Evolutionary conservation across 2,113 vertebrate genomes (phyloP).

Genomic region (Vimba vimba): DNA sequence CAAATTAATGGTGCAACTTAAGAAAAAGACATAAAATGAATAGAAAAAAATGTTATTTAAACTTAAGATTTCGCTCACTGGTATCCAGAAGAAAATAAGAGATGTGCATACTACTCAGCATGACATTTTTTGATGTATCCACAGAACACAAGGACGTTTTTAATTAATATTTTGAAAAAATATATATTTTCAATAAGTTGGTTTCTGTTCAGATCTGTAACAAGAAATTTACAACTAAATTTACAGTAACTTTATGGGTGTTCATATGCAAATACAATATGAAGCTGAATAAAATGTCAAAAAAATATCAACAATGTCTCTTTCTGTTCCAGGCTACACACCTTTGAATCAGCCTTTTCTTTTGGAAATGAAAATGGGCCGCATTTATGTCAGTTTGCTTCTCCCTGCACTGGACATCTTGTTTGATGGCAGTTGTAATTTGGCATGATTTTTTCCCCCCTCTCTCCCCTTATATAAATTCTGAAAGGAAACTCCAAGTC

Average conservation of each 20-base stretch:
- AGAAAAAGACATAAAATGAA: slow-evolving; percentile 39
- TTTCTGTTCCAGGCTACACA: not conserved
- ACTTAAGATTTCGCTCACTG: slow-evolving; percentile 43
- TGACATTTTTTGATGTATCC: not conserved
- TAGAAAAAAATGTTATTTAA: slow-evolving; percentile 12
- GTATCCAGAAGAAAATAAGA: not conserved
- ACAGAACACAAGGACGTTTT: not conserved
- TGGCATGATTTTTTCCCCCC: slow-evolving; percentile 1
- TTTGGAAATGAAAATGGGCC: slow-evolving; percentile 14
- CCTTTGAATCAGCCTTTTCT: slow-evolving; percentile 20
- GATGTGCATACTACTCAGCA: not conserved
- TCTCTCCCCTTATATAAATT: slow-evolving; percentile 57
- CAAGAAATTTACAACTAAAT: not conserved
- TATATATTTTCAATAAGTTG: not conserved
- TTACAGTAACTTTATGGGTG: not conserved
- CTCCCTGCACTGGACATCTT: slow-evolving; percentile 29
- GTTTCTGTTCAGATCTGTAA: not conserved
- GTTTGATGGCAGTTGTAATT: slow-evolving; percentile 56
- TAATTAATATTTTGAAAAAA: not conserved
- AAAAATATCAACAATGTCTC: not conserved
- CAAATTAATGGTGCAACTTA: slow-evolving; percentile 66
- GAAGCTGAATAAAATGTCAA: not conserved
- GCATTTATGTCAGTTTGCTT: slow-evolving; percentile 16
- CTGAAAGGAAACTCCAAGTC: slow-evolving; percentile 65
- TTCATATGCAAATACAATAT: not conserved